Evolutionary conservation across 1,140 invertebrate genomes (phyloP), one percentile per base, ranked within the genome.

Genomic region (Aphidius gifuensis): DNA sequence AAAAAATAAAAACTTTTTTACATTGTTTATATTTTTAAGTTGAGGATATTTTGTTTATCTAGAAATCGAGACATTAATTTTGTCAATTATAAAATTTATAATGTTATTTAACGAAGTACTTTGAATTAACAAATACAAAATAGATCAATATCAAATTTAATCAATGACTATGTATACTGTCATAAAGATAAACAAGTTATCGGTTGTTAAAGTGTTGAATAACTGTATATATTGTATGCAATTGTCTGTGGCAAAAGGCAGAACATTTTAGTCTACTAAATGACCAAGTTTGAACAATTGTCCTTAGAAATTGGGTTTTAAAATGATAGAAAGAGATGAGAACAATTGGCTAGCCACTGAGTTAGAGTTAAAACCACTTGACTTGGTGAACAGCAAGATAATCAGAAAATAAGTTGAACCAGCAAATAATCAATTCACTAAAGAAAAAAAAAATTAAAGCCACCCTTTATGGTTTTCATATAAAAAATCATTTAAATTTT

Each of bases 231-330:
- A 16, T 16, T 16, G 16, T 16, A 16, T 16, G 16, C 16, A 16
- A 16, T 32, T 32, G 23, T 32, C 23, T 2, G 4, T 32, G 23
- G 23, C 23, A 32, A 32, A 32, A 32, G 4, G 23, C 23, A 32
- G 23, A 32, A 32, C 23, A 32, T 32, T 32, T 32, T 23, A 11
- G 9, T 42, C 40, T 6, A 53, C 40, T 39, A 9, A 42, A 6
- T 55, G 16, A 55, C 39, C 53, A 55, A 55, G 59, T 60, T 43
- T 32, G 39, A 53, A 60, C 50, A 45, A 60, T 60, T 43, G 59
- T 53, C 50, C 42, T 60, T 23, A 54, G 59, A 51, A 60, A 43
- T 54, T 32, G 23, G 23, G 23, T 32, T 32, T 32, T 32, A 32
- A 32, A 23, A 32, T 9, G 21, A 43, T 38, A 55, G 40, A 55